Base-by-base conservation (phyloP, 2,797 vertebrate genomes). In the Diglossa cyanea region DNA sequence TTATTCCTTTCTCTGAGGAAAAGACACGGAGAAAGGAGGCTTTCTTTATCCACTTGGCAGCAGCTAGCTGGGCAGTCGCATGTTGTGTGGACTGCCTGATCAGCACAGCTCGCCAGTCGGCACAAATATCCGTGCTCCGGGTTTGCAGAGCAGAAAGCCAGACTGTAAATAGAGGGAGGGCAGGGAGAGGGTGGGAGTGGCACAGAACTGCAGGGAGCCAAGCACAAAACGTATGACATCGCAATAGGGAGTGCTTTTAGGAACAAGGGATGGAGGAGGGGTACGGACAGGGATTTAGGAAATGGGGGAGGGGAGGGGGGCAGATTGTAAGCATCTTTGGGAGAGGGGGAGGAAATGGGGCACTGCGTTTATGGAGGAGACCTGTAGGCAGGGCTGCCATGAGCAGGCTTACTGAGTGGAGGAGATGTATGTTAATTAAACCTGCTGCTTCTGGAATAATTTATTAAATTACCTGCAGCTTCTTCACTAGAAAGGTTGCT, bases 381-480 rank as follows among this genome's bases (percentile, higher is more conserved):
- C 40, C 31, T 45, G 53, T 72, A 65, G 83, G 40, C 58, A 86
- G 66, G 55, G 45, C 82, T 72, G 35, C 9, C 35, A 35, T 35
- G 35, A 35, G 35, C 35, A 4, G 85, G 19, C 50, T 86, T 60
- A 78, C 33, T 47, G 85, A 77, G 72, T n/a, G 72, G 37, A 84
- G 44, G 70, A 94, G 76, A 75, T 40, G 79, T 19, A 80, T 50
- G 68, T 91, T 94, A 94, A 94, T 94, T 94, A 94, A 93, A 57
- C 85, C 82, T 95, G 76, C 88, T 75, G 85, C 75, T 95, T 93
- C 54, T 88, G 82, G 57, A 91, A 75, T 86, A 2, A 77, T 80
- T 91, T 88, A 91, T 94, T 80, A 86, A 93, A 86, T 86, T 88
- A 86, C 68, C 67, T 45, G 68, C 81, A 94, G 90, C 54, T 94